A percentile compares a stretch with the other conserved stretches of the same genome.
These are phyloP conservation scores for Anas platyrhynchos DNA, from an alignment of 2,113 vertebrate species.

Conservation along the genomic window DNA sequence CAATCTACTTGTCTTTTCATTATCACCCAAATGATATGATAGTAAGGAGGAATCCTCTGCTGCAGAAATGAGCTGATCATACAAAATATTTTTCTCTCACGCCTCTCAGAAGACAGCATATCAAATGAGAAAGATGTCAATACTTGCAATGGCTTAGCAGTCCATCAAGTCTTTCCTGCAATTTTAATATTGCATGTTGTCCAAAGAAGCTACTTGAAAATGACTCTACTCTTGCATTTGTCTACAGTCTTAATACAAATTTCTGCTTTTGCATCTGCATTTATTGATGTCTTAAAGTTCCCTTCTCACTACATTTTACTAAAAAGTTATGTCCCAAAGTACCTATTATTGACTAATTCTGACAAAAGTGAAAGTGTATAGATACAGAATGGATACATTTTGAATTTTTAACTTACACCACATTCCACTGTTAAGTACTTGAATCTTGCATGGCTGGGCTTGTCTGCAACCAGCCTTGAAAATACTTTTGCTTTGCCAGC, in stretches of 20 bases:
- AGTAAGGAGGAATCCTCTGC: background rate
- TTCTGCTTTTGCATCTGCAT: background rate
- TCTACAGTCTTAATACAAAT: background rate
- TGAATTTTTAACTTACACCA: background rate
- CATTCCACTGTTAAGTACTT: background rate
- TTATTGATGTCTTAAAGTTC: background rate
- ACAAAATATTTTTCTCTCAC: background rate
- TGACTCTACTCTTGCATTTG: background rate
- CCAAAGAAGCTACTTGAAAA: conserved; percentile 5
- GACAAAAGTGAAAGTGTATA: background rate
- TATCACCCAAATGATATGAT: background rate
- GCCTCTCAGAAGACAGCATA: background rate
- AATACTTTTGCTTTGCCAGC: background rate
- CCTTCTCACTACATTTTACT: background rate
- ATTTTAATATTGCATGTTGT: background rate
- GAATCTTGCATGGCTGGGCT: background rate
- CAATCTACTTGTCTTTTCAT: background rate
- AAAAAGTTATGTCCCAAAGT: background rate
- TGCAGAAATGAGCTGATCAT: background rate
- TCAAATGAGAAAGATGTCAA: too few species aligned
- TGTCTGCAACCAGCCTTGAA: background rate
- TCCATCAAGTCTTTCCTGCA: background rate
- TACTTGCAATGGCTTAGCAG: background rate
- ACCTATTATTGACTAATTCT: background rate
- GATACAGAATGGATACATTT: background rate